A percentile compares a stretch with the other conserved stretches of the same genome.
phyloP scores from a whole-genome alignment of 2,113 vertebrate species.

The Malurus elegans region DNA sequence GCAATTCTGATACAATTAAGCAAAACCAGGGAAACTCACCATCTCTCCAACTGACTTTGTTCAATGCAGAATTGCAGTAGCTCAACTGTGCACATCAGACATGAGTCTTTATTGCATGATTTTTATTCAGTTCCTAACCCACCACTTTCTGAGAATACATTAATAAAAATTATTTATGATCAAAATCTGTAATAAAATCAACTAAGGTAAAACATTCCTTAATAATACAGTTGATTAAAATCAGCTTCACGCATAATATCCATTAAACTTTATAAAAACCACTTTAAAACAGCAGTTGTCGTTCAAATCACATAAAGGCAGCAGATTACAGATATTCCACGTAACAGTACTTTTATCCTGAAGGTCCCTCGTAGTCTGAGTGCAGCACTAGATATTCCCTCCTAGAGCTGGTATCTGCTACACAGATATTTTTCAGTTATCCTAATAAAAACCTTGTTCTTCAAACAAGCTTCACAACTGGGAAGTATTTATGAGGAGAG shows the following conservation, averaged over 20 bases:
- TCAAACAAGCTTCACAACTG: constrained; percentile 96
- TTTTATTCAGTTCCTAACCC: constrained; percentile 44
- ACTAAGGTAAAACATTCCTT: constrained; percentile 7
- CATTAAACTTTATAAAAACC: constrained; percentile 50
- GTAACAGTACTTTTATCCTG: constrained; percentile 24
- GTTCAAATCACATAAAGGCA: constrained; percentile 22
- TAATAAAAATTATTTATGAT: constrained; percentile 56
- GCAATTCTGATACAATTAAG: not conserved
- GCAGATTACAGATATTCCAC: constrained; percentile 43
- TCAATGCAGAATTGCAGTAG: not conserved
- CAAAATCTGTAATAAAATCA: constrained; percentile 61
- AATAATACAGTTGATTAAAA: constrained; percentile 41
- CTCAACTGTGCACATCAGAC: not conserved
- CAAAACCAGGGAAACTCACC: not conserved
- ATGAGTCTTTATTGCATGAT: not conserved
- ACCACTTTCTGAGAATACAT: constrained; percentile 1
- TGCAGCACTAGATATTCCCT: not conserved
- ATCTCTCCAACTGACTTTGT: not conserved
- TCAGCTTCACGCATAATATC: constrained; percentile 13
- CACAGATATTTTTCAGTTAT: not conserved
- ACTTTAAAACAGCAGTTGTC: constrained; percentile 74
- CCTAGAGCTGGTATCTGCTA: not conserved
- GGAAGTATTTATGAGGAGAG: constrained; percentile 97
- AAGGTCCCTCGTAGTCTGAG: not conserved
- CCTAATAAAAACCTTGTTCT: not conserved